A percentile compares a stretch with the other conserved stretches of the same genome.
Evolutionary conservation across 2,113 vertebrate genomes (phyloP).

Genomic region (Tachysurus vachellii): DNA sequence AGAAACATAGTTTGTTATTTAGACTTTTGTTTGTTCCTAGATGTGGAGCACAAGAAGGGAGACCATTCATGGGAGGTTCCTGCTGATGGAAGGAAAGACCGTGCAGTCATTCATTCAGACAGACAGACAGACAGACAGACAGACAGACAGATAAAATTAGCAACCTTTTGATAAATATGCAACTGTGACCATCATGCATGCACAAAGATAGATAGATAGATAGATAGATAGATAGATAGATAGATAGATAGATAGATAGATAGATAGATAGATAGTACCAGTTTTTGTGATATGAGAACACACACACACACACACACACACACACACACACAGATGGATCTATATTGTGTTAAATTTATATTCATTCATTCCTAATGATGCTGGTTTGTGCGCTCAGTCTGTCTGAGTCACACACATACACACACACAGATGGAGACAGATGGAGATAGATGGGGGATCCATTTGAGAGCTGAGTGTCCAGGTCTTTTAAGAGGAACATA

Average conservation of each 20-base stretch:
- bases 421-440: not conserved
- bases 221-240: not conserved
- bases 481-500: not conserved
- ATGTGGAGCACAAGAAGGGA: not conserved
- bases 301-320: no score
- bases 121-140: no score
- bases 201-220: no score
- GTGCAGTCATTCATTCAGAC: not conserved
- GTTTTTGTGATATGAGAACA: no score
- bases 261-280: not conserved
- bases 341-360: no score
- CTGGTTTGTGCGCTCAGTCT: not conserved
- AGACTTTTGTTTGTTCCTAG: not conserved
- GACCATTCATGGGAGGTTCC: not conserved
- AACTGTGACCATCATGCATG: no score
- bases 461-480: not conserved
- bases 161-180: no score
- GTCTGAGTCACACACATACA: no score
- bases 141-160: no score
- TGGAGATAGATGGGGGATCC: not conserved
- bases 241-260: not conserved
- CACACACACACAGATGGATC: not conserved
- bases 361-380: not conserved
- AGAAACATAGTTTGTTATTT: not conserved
- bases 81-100: not conserved